These are phyloP conservation scores for Stegodyphus mimosarum DNA, from an alignment of 1,140 invertebrate genomes.

Conservation along the genomic window DNA sequence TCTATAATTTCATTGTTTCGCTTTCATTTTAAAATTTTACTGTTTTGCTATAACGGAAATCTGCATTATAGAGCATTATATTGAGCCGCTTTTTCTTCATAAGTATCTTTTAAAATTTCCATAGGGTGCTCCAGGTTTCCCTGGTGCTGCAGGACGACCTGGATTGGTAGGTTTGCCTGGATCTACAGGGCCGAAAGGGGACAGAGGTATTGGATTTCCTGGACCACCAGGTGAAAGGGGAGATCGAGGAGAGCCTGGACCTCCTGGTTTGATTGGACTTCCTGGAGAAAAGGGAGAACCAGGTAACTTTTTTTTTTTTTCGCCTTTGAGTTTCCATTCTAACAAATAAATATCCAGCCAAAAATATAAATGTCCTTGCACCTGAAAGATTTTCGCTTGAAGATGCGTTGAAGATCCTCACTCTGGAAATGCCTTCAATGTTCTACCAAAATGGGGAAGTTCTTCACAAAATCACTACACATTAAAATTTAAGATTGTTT, in stretches of 20 bases:
- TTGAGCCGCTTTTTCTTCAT: background rate
- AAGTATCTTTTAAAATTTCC: background rate
- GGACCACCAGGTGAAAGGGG: conserved; percentile 57
- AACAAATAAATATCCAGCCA: too few relatives aligned
- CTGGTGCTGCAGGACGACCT: conserved; percentile 72
- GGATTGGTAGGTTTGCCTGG: conserved; percentile 64
- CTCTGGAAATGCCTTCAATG: too few relatives aligned
- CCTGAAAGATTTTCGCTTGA: too few relatives aligned
- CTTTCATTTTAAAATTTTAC: too few relatives aligned
- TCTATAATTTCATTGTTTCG: too few relatives aligned
- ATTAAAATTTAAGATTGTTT: too few relatives aligned
- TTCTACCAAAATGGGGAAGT: too few relatives aligned
- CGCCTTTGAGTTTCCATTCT: too few relatives aligned
- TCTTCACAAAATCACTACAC: too few relatives aligned
- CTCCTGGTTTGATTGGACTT: conserved; percentile 36
- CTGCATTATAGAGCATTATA: too few relatives aligned
- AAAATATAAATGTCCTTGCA: background rate
- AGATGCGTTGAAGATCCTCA: too few relatives aligned
- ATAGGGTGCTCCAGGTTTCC: conserved; percentile 76
- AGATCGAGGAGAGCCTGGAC: conserved; percentile 39
- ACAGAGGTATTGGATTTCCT: conserved; percentile 48
- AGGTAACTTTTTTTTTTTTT: conserved; percentile 33
- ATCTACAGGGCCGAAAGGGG: conserved; percentile 73
- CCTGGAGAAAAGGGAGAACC: conserved; percentile 54
- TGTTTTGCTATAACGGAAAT: too few relatives aligned